A percentile compares a stretch with the other conserved stretches of the same genome.
Evolutionary conservation across 2,797 vertebrate species (phyloP).

Genomic region (Melanotaenia pygmaea): DNA sequence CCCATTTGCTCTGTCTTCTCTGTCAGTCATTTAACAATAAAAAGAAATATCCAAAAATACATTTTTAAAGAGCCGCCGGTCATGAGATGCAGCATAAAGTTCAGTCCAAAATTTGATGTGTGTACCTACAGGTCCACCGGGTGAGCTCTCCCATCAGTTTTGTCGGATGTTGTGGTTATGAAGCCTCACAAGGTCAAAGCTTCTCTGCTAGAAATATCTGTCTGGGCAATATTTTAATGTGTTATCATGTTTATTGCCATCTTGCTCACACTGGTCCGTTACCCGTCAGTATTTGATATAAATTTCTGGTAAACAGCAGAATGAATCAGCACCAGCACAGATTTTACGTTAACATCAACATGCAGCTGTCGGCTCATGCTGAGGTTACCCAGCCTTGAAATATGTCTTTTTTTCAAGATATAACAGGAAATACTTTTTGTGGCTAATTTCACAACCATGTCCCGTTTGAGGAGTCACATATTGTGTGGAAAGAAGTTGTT

Average conservation of each 20-base stretch:
- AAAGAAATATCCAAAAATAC: not conserved
- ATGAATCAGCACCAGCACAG: not conserved
- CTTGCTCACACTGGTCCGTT: not conserved
- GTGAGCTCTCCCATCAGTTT: not conserved
- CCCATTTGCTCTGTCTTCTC: not conserved
- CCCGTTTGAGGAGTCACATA: constrained; percentile 41
- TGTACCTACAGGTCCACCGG: not conserved
- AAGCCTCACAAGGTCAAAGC: not conserved
- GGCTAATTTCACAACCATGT: constrained; percentile 2
- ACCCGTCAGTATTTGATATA: not conserved
- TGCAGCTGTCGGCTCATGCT: not conserved
- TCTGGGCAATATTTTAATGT: not conserved
- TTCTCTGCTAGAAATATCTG: not conserved
- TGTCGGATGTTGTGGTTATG: not conserved
- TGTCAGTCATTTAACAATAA: not conserved
- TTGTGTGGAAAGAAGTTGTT: not conserved
- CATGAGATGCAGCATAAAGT: not conserved
- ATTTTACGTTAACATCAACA: not conserved
- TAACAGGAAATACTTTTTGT: not conserved
- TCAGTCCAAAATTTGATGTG: not conserved
- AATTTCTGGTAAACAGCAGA: not conserved
- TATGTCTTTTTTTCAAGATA: not conserved
- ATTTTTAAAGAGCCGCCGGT: not conserved
- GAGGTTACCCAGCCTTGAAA: not conserved
- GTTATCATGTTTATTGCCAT: not conserved